A percentile compares a stretch with the other conserved stretches of the same genome.
Evolutionary conservation across 2,888 invertebrate genomes (phyloP).

Genomic region (Cephonodes hylas): DNA sequence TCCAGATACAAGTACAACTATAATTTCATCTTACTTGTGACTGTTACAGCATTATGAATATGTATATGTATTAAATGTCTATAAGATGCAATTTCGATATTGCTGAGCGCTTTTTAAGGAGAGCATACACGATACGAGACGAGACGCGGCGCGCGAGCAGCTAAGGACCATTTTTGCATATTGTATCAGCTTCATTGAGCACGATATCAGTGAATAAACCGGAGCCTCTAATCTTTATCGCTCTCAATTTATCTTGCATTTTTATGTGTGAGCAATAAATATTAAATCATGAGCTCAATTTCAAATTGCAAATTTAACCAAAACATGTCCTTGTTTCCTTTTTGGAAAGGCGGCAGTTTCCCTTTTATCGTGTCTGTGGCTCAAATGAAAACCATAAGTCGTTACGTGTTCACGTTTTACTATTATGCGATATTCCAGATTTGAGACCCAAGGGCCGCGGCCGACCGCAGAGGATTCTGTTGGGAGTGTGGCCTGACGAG

Average conservation of each 20-base stretch:
- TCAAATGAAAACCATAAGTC: slow-evolving; percentile 25
- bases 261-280: not conserved
- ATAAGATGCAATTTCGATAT: slow-evolving; percentile 15
- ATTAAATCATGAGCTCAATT: not conserved
- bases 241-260: not conserved
- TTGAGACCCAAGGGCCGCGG: slow-evolving; percentile 95
- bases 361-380: slow-evolving; percentile 17
- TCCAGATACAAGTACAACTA: slow-evolving; percentile 9
- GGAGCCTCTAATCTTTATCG: not conserved
- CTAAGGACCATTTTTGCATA: not conserved
- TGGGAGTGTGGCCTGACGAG: slow-evolving; percentile 96
- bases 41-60: slow-evolving; percentile 23
- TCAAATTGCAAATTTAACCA: not conserved
- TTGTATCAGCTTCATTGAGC: not conserved
- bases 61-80: slow-evolving; percentile 21
- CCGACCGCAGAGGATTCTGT: slow-evolving; percentile 92
- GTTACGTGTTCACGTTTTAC: slow-evolving; percentile 74
- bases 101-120: slow-evolving; percentile 16
- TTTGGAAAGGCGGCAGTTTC: not conserved
- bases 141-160: not conserved
- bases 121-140: slow-evolving; percentile 13
- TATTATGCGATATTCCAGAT: slow-evolving; percentile 83
- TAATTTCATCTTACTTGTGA: slow-evolving; percentile 20
- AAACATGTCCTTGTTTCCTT: not conserved
- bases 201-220: not conserved